phyloP scores from a whole-genome alignment of 1,140 invertebrate genomes.

The Chlorops oryzae region DNA sequence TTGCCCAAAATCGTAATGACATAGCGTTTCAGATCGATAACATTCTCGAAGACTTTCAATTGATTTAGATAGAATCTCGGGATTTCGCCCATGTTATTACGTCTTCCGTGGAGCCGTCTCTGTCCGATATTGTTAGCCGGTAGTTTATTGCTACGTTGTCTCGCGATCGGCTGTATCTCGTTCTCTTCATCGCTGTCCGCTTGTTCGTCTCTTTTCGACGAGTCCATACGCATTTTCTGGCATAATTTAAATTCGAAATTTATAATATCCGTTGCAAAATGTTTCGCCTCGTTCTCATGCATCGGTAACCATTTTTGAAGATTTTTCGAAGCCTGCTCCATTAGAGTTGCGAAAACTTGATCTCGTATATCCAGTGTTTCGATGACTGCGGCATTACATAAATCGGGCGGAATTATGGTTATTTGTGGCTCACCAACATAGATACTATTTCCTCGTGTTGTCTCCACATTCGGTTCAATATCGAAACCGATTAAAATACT shows the following conservation, averaged over 20 bases:
- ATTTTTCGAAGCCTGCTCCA: conserved; percentile 26
- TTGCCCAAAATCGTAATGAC: conserved; percentile 26
- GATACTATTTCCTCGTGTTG: conserved; percentile 76
- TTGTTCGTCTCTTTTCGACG: conserved; percentile 15
- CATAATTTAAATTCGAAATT: conserved; percentile 42
- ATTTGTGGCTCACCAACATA: conserved; percentile 62
- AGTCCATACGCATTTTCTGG: conserved; percentile 25
- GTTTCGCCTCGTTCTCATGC: conserved; percentile 19
- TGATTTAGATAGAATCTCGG: too few species aligned
- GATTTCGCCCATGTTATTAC: too few species aligned
- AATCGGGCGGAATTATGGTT: conserved; percentile 31
- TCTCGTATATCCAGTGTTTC: conserved; percentile 13
- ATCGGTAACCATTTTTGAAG: conserved; percentile 28
- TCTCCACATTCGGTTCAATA: conserved; percentile 79
- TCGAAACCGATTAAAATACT: conserved; percentile 71
- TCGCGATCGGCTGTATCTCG: too few species aligned
- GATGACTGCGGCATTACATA: conserved; percentile 22
- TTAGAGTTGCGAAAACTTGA: conserved; percentile 18
- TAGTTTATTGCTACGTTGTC: neutral
- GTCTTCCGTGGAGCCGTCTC: conserved; percentile 24
- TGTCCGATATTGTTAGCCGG: conserved; percentile 22
- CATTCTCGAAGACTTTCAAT: conserved; percentile 19
- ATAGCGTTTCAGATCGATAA: conserved; percentile 26
- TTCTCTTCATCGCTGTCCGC: neutral
- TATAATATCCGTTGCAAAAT: conserved; percentile 30